Evolutionary conservation across 2,888 invertebrate species (phyloP).

Genomic region (Diloba caeruleocephala): DNA sequence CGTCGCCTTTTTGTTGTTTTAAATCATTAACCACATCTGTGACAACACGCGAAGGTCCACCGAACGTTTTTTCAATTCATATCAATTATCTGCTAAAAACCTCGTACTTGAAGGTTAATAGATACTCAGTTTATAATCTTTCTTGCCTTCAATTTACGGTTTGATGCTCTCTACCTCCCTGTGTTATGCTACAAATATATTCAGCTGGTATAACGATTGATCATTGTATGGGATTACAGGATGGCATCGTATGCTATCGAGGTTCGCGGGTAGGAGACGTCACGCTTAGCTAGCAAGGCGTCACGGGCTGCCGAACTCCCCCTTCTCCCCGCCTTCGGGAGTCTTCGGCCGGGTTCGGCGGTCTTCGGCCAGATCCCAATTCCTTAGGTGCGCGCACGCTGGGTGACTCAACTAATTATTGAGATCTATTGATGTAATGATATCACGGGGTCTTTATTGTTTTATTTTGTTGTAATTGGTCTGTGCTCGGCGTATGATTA

Average conservation of each 20-base stretch:
- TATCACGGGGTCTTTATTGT: constrained; percentile 66
- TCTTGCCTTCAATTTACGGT: background rate
- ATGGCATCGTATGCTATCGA: constrained; percentile 67
- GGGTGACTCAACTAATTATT: constrained; percentile 71
- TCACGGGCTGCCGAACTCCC: constrained; percentile 78
- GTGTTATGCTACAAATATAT: constrained; percentile 15
- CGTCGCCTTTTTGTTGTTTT: constrained; percentile 62
- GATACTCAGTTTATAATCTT: background rate
- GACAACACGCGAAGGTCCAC: constrained; percentile 57
- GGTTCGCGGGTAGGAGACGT: constrained; percentile 71
- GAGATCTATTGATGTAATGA: constrained; percentile 72
- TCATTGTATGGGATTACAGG: constrained; percentile 66
- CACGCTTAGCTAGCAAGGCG: constrained; percentile 72
- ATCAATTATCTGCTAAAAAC: constrained; percentile 44
- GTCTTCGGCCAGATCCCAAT: constrained; percentile 67
- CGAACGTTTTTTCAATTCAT: constrained; percentile 38
- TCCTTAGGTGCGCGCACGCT: constrained; percentile 67
- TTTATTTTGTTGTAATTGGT: constrained; percentile 64
- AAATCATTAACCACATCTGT: constrained; percentile 68
- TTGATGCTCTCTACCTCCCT: background rate
- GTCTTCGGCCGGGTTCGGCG: constrained; percentile 70
- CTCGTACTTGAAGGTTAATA: constrained; percentile 33
- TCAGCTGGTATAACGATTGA: constrained; percentile 53
- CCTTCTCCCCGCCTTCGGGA: constrained; percentile 71
- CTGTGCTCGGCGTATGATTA: constrained; percentile 49